Base-by-base conservation (phyloP, 92 coral and sea anemone genomes). In the Phenganax stokvisi region DNA sequence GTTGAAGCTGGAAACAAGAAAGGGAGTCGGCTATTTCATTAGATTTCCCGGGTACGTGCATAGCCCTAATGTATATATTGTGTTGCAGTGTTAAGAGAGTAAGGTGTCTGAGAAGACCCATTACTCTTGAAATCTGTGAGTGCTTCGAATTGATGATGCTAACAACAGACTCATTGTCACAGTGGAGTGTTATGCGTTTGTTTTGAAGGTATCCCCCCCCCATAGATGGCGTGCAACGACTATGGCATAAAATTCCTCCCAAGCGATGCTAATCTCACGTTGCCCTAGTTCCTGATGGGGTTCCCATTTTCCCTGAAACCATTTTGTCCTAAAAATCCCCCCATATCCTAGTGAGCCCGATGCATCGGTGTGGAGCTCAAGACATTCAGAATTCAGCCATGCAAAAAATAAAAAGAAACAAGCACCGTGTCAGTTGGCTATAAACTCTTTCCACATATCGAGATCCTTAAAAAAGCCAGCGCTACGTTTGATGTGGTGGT, bases 281-380 rank as follows among this genome's bases (percentile, higher is more conserved):
- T 53, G 12, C 1, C 53, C 3, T 69, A 30, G 13, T n/a, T 78
- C 85, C 27, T 85, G 89, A 56, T 74, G 86, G 37, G 78, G 31
- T 81, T 63, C 79, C 93, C 87, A 90, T 11, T 74, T 53, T 37
- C 93, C 90, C 74, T 85, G 90, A 59, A 90, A 87, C 93, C 93
- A 90, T 13, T 90, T 77, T 54, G 6, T 6, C 83, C 84, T 9
- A 85, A 81, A 68, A 56, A 81, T 7, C 87, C 88, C 65, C 90
- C 90, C 28, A 76, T 54, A 87, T 16, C 92, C 90, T 7, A 84
- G n/a, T 1, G 87, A 72, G 11, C 90, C 87, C 9, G 92, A 81
- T 73, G 92, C 92, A 82, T 89, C 92, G 30, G 90, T 87, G 53
- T 77, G 69, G 6, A 90, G 86, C 6, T 30, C 75, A 12, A 83